Evolutionary conservation across 2,888 invertebrate genomes (phyloP), one percentile per base, ranked within the genome.

Genomic region (Craniophora ligustri): DNA sequence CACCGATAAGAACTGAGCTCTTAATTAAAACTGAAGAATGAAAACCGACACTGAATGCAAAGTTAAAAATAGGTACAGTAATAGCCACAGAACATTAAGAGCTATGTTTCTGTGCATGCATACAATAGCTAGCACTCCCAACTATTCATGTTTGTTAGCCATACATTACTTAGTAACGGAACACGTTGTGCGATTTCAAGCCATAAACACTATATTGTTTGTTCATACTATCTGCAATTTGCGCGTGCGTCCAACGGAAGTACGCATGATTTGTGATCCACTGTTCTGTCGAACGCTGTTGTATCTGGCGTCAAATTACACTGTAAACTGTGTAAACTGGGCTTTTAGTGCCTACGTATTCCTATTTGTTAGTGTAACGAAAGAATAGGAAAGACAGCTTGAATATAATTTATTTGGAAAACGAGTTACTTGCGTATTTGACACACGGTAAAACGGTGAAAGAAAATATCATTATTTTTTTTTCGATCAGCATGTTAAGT

Each of bases 201-300:
- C 55, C 71, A 60, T 71, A 70, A 70, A 71, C 48, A 57, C 46
- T 26, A 42, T 42, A 61, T 57, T 71, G 72, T 67, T 71, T 65
- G 68, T 55, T 63, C 55, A 49, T 23, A 61, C 65, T 65, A 58
- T 67, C 50, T 54, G 48, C 47, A 59, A 32, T 48, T 53, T 32
- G 40, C 54, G 56, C 57, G 46, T 46, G 40, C 42, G 41, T 14
- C 5, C 39, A 59, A 54, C 60, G 60, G 68, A 59, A 63, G 56
- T 70, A 61, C 65, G 49, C 51, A 53, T 67, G 70, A 65, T 71
- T 71, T 70, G 65, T 41, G 42, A 47, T 58, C 63, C 31, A 57
- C 63, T 58, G 67, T 67, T 41, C 46, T 67, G 67, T 58, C 46
- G 13, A n/a, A 36, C 57, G 26, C 49, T 48, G 64, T 51, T 48